Evolutionary conservation across 1,140 invertebrate species (phyloP).

Genomic region (Heliconius nattereri): DNA sequence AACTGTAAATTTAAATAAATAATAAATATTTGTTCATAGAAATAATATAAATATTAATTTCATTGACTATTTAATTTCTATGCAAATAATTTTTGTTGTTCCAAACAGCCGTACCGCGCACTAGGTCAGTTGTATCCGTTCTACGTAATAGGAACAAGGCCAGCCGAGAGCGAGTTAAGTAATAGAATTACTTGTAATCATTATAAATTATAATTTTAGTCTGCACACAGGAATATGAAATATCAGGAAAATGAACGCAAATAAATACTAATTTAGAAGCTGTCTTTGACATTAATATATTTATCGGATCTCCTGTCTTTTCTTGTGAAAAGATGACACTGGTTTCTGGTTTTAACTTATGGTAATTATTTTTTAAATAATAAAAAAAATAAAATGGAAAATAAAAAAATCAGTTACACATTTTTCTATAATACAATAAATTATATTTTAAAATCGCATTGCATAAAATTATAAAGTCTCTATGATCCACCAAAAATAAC

Average conservation of each 20-base stretch:
- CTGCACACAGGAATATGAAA: not conserved
- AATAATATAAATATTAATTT: not conserved
- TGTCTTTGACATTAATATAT: not conserved
- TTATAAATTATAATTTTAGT: not conserved
- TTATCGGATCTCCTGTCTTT: no score
- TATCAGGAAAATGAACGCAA: not conserved
- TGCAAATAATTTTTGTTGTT: not conserved
- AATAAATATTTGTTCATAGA: no score
- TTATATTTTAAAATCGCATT: no score
- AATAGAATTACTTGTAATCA: not conserved
- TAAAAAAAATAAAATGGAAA: no score
- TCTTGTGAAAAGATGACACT: no score
- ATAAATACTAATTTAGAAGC: not conserved
- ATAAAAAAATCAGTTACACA: no score
- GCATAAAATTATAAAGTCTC: no score
- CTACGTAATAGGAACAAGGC: conserved; percentile 8
- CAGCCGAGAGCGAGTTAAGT: not conserved
- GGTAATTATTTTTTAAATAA: no score
- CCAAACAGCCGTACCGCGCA: not conserved
- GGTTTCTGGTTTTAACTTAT: no score
- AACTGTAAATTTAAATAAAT: no score
- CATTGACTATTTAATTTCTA: not conserved
- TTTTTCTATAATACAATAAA: no score
- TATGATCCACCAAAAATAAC: no score
- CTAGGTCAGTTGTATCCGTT: conserved; percentile 1